Evolutionary conservation across 2,888 invertebrate species (phyloP).

Genomic region (Phaonia tiefii): DNA sequence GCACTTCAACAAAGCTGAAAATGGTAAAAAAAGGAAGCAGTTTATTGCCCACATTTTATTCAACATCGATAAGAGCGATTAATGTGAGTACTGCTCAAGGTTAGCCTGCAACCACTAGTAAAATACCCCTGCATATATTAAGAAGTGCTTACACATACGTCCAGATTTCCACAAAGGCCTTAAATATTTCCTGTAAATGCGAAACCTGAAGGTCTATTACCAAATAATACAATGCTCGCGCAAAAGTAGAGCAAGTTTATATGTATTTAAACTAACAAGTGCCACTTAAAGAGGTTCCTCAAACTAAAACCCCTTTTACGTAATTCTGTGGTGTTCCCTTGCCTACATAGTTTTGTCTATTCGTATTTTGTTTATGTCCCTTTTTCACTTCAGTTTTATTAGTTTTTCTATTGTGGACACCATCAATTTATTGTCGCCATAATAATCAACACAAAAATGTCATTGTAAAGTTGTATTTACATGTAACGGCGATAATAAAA

Average conservation of each 20-base stretch:
- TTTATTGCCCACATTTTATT: too few species aligned
- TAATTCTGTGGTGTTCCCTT: too few species aligned
- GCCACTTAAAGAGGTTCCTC: too few species aligned
- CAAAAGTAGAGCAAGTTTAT: conserved; percentile 14
- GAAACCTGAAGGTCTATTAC: conserved; percentile 5
- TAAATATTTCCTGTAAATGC: neutral
- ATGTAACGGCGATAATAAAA: conserved; percentile 36
- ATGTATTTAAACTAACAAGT: too few species aligned
- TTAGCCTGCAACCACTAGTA: neutral
- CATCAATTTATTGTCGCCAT: conserved; percentile 53
- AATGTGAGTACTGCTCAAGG: conserved; percentile 47
- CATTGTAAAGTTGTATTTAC: conserved; percentile 43
- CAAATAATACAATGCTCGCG: neutral
- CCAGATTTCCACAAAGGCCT: conserved; percentile 1
- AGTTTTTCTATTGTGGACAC: conserved; percentile 5
- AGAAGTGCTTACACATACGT: neutral
- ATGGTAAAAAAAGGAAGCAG: too few species aligned
- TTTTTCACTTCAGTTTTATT: conserved; percentile 1
- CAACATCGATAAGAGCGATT: conserved; percentile 42
- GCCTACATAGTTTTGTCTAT: neutral
- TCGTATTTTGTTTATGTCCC: neutral
- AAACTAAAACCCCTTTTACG: too few species aligned
- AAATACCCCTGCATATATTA: neutral
- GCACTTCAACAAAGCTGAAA: too few species aligned
- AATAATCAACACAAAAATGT: conserved; percentile 59